Conservation (phyloP, 2,113 vertebrate species). For the Dasypus novemcinctus region DNA sequence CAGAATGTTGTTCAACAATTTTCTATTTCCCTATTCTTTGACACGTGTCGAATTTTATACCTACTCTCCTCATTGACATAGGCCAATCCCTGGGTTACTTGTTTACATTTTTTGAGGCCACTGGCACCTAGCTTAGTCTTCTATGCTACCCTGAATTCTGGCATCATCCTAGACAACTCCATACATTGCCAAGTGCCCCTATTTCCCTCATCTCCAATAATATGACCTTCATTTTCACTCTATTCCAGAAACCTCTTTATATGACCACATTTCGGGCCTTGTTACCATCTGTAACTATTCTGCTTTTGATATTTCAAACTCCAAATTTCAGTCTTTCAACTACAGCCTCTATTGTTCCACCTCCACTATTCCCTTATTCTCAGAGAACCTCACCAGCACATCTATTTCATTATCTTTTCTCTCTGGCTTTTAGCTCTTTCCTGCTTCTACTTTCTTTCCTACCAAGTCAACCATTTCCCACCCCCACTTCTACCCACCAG, state of each 20-base stretch:
- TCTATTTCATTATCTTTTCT: background rate
- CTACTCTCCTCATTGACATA: background rate
- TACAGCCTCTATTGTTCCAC: background rate
- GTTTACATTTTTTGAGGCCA: background rate
- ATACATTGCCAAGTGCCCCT: background rate
- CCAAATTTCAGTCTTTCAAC: background rate
- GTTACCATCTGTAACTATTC: constrained; percentile 24
- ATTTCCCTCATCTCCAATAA: background rate
- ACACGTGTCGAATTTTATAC: background rate
- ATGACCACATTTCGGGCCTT: constrained; percentile 7
- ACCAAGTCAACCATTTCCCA: background rate
- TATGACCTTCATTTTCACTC: constrained; percentile 11
- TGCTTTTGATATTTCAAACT: constrained; percentile 36
- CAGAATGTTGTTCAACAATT: background rate
- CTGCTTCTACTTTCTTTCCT: background rate
- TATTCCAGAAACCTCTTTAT: background rate
- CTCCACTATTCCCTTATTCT: constrained; percentile 24
- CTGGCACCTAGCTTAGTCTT: constrained; percentile 5
- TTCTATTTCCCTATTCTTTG: constrained; percentile 5
- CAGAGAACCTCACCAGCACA: background rate
- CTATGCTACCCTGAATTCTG: background rate
- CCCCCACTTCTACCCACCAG: background rate
- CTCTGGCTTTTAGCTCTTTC: background rate
- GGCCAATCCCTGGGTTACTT: background rate
- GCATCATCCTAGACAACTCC: background rate